Evolutionary conservation across 2,888 invertebrate genomes (phyloP), one percentile per base, ranked within the genome.

Genomic region (Gerris lacustris): DNA sequence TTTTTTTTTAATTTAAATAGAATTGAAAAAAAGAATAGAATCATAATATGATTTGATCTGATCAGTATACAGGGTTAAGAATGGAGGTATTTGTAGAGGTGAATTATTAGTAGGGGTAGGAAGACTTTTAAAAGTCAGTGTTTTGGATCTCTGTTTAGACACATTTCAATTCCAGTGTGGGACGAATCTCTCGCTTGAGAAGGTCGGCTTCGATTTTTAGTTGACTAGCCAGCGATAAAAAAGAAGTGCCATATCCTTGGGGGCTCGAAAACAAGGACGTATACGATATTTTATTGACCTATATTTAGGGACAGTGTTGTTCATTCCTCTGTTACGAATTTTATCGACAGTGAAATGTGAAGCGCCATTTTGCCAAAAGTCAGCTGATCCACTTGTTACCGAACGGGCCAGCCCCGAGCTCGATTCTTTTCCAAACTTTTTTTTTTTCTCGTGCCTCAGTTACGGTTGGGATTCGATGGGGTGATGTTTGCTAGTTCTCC

Each of bases 381-480:
- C 64, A 64, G 64, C 64, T 64, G 64, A 18, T 64, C 15, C 31
- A 64, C 64, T 64, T 64, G 64, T 64, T 64, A n/a, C 64, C 55
- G 55, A 55, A 55, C 55, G 55, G 55, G 55, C 55, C 11, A 15
- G 11, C 55, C 55, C 55, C 11, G 15, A 55, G 55, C 55, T 55
- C 11, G 9, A 11, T 15, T 55, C 15, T 55, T 55, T 55, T 9
- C 15, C 15, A 9, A 55, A 55, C 15, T 55, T 55, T 55, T 11
- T 7, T 47, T 55, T 11, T 11, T 55, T 11, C 15, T 55, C 15
- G 9, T 55, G 15, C 15, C 55, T 55, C 55, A 55, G 55, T 55
- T 9, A 11, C 15, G 15, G 11, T 55, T 55, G 9, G 9, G 55
- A 55, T 55, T 55, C 55, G 55, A 55, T 55, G 55, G 55, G 55